Evolutionary conservation across 1,140 invertebrate genomes (phyloP), one percentile per base, ranked within the genome.

Genomic region (Sminthurinus signatus): DNA sequence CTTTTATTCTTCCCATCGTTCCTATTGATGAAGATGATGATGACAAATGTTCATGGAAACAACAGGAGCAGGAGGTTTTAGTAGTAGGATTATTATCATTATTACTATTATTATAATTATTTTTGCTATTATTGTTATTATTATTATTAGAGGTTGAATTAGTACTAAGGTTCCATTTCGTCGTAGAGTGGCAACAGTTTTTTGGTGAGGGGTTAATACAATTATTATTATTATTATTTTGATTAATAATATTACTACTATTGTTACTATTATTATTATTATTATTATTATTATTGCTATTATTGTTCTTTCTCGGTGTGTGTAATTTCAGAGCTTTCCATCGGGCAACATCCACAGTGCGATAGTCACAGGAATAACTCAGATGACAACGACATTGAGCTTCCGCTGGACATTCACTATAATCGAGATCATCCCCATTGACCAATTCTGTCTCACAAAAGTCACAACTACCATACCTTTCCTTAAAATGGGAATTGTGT

Each of bases 341-440:
- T 36, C 54, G 29, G n/a, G n/a, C n/a, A 36, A 56, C n/a, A 12
- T 56, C 54, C 54, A 56, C 54, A 5, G 4, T 56, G 10, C 54
- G 54, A 23, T 56, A 56, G 54, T 56, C 54, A 56, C 54, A 56
- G 54, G 54, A 56, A 31, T 56, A 56, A 28, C 54, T 56, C 3
- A 42, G 19, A 42, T 56, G 54, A 27, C 54, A 56, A 32, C 54
- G 54, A 27, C 54, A 56, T 39, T 42, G 54, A 12, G 54, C 54
- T 28, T 56, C 54, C 29, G 4, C 39, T 23, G 54, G 54, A 42
- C 27, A 56, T 27, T 5, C 50, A 52, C 50, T 25, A 29, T 29
- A 5, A 52, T 29, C 25, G 27, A 28, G 4, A 52, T 29, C 25
- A 25, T 48, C 46, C 10, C 46, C 36, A 39, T 39, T 39, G 36